phyloP scores from a whole-genome alignment of 2,888 invertebrate genomes.

The Cephus pulcher region DNA sequence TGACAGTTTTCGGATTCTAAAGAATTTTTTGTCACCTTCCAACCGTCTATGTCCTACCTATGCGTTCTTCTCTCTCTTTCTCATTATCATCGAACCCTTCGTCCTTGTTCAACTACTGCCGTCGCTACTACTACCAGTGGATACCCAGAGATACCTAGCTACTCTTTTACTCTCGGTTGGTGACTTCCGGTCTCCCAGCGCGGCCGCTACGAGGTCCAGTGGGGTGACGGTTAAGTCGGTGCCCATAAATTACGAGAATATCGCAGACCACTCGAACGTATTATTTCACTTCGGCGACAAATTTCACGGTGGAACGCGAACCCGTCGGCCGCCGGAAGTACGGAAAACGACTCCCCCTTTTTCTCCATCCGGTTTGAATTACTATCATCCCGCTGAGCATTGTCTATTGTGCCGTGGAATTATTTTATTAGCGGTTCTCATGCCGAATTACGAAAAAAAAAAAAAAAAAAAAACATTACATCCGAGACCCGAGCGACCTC shows the following conservation, averaged over 20 bases:
- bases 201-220: neutral
- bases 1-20: slow-evolving; percentile 2
- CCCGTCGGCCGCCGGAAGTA: slow-evolving; percentile 44
- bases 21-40: neutral
- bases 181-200: neutral
- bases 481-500: neutral
- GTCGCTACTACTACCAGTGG: neutral
- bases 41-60: neutral
- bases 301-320: slow-evolving; percentile 35
- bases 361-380: slow-evolving; percentile 61
- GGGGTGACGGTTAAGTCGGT: neutral
- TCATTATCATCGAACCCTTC: neutral
- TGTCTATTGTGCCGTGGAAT: slow-evolving; percentile 64
- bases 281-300: slow-evolving; percentile 52
- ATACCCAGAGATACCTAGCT: neutral
- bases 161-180: neutral
- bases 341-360: slow-evolving; percentile 53
- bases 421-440: slow-evolving; percentile 61
- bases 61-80: neutral
- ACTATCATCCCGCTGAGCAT: slow-evolving; percentile 60
- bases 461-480: neutral
- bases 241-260: slow-evolving; percentile 38
- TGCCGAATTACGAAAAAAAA: neutral
- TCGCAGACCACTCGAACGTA: slow-evolving; percentile 29
- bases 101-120: neutral